Base-by-base conservation (phyloP, 2,113 vertebrate species). In the Haliaeetus leucogaster region DNA sequence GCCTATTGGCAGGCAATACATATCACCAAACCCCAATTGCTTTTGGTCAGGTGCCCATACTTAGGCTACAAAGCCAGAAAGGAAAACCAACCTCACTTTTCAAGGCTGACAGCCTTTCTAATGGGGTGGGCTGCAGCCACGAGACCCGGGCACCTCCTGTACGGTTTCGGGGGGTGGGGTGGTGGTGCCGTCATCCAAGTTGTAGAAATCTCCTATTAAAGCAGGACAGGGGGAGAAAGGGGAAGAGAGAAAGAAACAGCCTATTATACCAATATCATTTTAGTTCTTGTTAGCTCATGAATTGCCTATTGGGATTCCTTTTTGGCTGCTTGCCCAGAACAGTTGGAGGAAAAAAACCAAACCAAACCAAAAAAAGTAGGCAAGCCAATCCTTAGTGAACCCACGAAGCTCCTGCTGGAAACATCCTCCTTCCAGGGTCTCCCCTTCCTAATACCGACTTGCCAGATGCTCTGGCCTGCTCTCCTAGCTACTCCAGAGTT, bases 281-380 rank as follows among this genome's bases (percentile, higher is more conserved):
- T 68, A 81, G 29, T 11, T 93, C 84, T 86, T 82, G 66, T 86
- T 76, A 95, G 88, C 61, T 95, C 83, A 91, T 80, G 72, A 96
- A 96, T 85, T 86, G 80, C 94, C 96, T 82, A 91, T 27, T 84
- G 88, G 95, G 89, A 97, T 96, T 96, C 89, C 89, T 95, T 92
- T 56, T 45, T 93, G 90, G 95, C 93, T 67, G 42, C 81, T 72
- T 73, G 95, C 95, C 93, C 73, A 82, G 90, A 91, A 88, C 92
- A 94, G 78, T 80, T 90, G 87, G 71, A 76, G 11, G 9, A 6
- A 67, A 84, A 90, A 90, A 91, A 78, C 2, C 3, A 56, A 66
- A 87, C 4, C 13, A 78, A 74, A 91, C 65, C 40, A 67, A 90
- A 95, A 84, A 42, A 89, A 65, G 43, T 5, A 93, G 47, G 78